Evolutionary conservation across 2,113 vertebrate species (phyloP).

Genomic region (Mustelus asterias): DNA sequence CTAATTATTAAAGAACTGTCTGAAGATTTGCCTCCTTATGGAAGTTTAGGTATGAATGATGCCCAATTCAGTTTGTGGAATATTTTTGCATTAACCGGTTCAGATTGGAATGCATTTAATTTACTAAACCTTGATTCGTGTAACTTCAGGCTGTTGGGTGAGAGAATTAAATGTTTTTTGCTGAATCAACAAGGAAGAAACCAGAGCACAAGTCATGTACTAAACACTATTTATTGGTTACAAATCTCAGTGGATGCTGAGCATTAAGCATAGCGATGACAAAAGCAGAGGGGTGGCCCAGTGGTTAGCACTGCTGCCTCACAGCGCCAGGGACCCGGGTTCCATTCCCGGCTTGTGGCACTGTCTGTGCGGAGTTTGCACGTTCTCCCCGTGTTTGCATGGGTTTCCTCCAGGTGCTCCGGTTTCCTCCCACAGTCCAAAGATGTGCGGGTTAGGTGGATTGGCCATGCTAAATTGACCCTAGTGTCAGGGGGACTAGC

Average conservation of each 20-base stretch:
- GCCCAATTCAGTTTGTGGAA: not conserved
- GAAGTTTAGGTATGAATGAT: not conserved
- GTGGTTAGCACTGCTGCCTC: too few relatives aligned
- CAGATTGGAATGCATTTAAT: not conserved
- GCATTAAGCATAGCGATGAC: not conserved
- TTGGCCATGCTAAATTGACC: too few relatives aligned
- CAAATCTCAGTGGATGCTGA: not conserved
- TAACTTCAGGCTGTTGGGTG: not conserved
- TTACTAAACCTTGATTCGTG: not conserved
- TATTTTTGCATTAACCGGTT: not conserved
- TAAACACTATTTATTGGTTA: not conserved
- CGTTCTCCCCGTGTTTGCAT: too few relatives aligned
- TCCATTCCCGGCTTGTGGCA: too few relatives aligned
- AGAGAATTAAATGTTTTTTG: not conserved
- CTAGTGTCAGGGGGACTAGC: too few relatives aligned
- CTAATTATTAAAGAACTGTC: not conserved
- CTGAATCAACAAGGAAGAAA: not conserved
- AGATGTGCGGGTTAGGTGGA: too few relatives aligned
- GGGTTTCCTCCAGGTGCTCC: too few relatives aligned
- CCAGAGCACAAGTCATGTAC: not conserved
- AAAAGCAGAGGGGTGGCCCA: not conserved
- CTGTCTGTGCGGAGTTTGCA: too few relatives aligned
- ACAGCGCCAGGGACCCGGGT: too few relatives aligned
- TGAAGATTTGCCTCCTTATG: not conserved
- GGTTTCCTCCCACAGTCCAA: too few relatives aligned